A percentile compares a stretch with the other conserved stretches of the same genome.
Conservation (phyloP, 2,797 vertebrate species). For the Trachurus trachurus region DNA sequence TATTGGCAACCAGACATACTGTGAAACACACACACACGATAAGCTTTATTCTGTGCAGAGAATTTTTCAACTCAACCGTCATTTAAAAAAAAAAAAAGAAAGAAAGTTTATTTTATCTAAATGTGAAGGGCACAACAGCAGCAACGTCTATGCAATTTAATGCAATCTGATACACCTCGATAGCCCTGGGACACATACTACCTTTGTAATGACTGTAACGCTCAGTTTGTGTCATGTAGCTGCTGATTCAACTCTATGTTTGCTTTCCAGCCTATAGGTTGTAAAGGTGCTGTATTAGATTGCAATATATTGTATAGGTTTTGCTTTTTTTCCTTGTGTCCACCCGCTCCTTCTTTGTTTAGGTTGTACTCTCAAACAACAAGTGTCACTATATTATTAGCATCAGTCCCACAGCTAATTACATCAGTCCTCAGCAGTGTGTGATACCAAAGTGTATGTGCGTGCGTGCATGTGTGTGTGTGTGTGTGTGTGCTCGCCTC, state of each 20-base stretch:
- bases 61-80: slow-evolving; percentile 24
- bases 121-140: slow-evolving; percentile 20
- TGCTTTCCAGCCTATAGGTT: slow-evolving; percentile 10
- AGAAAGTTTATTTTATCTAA: slow-evolving; percentile 12
- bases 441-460: slow-evolving; percentile 27
- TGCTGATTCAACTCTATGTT: slow-evolving; percentile 16
- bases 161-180: slow-evolving; percentile 47
- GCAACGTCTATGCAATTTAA: slow-evolving; percentile 47
- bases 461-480: too few species aligned
- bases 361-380: slow-evolving; percentile 29
- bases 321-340: slow-evolving; percentile 32
- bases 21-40: slow-evolving; percentile 64
- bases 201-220: slow-evolving; percentile 33
- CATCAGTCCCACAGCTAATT: not conserved
- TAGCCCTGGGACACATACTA: slow-evolving; percentile 44
- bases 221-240: slow-evolving; percentile 25
- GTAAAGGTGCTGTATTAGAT: slow-evolving; percentile 42
- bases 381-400: slow-evolving; percentile 49
- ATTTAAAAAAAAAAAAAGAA: not conserved
- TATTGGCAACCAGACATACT: slow-evolving; percentile 64
- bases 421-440: not conserved
- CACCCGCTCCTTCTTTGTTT: slow-evolving; percentile 6
- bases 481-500: not conserved
- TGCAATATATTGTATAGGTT: slow-evolving; percentile 47
- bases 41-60: slow-evolving; percentile 51